Evolutionary conservation across 2,113 vertebrate genomes (phyloP).

Genomic region (Ctenodactylus gundi): DNA sequence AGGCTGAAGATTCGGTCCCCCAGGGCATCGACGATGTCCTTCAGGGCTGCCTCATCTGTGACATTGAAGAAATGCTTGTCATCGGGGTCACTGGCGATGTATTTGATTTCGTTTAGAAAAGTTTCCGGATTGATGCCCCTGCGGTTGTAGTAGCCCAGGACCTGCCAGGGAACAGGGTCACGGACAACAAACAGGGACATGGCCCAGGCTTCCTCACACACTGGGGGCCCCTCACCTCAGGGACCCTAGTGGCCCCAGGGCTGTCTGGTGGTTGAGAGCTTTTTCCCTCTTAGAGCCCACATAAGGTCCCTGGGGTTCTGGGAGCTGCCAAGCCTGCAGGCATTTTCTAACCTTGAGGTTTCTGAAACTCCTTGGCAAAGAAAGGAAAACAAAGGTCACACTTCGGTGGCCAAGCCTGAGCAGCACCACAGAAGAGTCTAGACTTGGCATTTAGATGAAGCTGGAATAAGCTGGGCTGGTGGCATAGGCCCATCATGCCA

Average conservation of each 20-base stretch:
- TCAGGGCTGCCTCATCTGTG: constrained; percentile 94
- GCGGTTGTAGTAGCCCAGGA: constrained; percentile 96
- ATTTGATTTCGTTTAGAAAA: constrained; percentile 95
- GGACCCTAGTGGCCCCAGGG: not conserved
- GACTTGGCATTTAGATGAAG: not conserved
- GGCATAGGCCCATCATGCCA: too few species aligned
- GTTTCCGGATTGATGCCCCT: constrained; percentile 95
- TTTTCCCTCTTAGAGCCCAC: not conserved
- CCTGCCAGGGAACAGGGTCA: constrained; percentile 82
- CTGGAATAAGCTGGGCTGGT: too few species aligned
- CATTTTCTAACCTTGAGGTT: not conserved
- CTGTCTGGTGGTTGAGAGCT: too few species aligned
- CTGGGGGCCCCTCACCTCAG: not conserved
- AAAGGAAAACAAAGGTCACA: not conserved
- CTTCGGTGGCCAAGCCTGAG: too few species aligned
- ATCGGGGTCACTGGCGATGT: constrained; percentile 95
- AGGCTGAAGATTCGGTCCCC: constrained; percentile 96
- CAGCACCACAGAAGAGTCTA: not conserved
- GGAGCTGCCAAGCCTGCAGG: not conserved
- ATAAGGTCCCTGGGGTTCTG: not conserved
- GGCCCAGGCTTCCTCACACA: accelerated
- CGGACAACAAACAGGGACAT: not conserved
- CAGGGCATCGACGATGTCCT: constrained; percentile 96
- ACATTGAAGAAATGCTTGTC: constrained; percentile 98
- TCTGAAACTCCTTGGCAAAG: not conserved